These are phyloP conservation scores for Steatornis caripensis DNA, from an alignment of 2,113 vertebrate genomes.

Conservation along the genomic window DNA sequence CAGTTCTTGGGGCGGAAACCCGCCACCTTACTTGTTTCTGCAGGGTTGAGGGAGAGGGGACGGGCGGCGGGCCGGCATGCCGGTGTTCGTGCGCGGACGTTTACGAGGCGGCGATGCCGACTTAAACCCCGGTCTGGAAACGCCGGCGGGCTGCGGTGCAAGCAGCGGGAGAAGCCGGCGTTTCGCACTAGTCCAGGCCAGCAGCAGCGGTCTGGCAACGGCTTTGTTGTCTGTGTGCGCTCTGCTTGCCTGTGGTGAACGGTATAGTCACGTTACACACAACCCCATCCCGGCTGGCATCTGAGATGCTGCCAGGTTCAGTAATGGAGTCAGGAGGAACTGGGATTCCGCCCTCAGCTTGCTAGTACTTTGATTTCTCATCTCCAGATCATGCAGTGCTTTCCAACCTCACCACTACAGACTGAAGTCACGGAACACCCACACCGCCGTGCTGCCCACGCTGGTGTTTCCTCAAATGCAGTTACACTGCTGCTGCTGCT, in stretches of 20 bases:
- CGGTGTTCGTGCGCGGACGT: fast-evolving
- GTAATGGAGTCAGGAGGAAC: neutral
- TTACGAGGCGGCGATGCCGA: neutral
- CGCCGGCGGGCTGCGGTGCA: fast-evolving
- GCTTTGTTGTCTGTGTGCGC: fast-evolving
- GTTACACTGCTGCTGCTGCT: neutral
- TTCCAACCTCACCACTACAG: neutral
- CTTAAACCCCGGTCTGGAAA: neutral
- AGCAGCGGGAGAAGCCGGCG: fast-evolving
- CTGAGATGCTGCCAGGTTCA: neutral
- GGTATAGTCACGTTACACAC: fast-evolving
- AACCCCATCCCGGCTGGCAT: neutral
- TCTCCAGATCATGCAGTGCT: neutral
- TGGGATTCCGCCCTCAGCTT: neutral
- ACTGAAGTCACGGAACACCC: neutral
- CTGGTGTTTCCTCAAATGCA: neutral
- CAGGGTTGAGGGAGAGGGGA: neutral
- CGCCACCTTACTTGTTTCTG: fast-evolving
- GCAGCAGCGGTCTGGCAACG: neutral
- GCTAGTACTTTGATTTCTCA: neutral
- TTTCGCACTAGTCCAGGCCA: fast-evolving
- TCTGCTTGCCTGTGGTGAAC: neutral
- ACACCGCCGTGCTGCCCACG: neutral
- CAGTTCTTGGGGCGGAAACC: fast-evolving
- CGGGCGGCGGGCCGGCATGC: fast-evolving